Base-by-base conservation (phyloP, 2,888 invertebrate species). In the Chymomyza fuscimana region DNA sequence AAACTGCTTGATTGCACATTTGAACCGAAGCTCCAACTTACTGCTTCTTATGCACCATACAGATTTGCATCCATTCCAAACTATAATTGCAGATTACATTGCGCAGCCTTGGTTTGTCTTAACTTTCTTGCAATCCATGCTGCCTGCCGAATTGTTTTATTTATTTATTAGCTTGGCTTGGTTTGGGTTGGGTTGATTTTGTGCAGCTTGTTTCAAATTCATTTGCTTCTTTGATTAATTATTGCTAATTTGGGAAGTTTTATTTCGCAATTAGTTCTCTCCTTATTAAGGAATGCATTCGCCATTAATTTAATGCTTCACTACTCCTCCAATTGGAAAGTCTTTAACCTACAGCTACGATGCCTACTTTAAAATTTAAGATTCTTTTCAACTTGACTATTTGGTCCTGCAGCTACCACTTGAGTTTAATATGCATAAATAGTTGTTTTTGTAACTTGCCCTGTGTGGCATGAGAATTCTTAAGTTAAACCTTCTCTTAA, bases 161-260 rank as follows among this genome's bases (percentile, higher is more conserved):
- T 81, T 78, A 77, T 77, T 79, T 82, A 81, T 79, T 75, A 77
- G 72, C 72, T 73, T 67, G 71, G 15, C 29, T 52, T 63, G 52
- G 52, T 67, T 46, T 67, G 56, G 59, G 29, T 63, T 63, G 62
- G 69, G 67, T 68, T 63, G 63, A 68, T 73, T 69, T 32, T 60
- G 7, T 58, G 64, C 51, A 67, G 72, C 76, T 76, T 75, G 74
- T 79, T 76, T 78, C 76, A 78, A 78, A 80, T 86, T 86, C 82
- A 80, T 80, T 85, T 85, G 77, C 80, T 76, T 79, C 86, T 82
- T 86, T 84, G 86, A 86, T 84, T 86, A 86, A 86, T 86, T 86
- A 83, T 83, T 85, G 85, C 85, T 86, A 86, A 86, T 86, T 86
- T 77, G 77, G 82, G 80, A 85, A 82, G 82, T 84, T 84, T 78